Base-by-base conservation (phyloP, 1,140 invertebrate species). In the Stenopsyche tienmushanensis region DNA sequence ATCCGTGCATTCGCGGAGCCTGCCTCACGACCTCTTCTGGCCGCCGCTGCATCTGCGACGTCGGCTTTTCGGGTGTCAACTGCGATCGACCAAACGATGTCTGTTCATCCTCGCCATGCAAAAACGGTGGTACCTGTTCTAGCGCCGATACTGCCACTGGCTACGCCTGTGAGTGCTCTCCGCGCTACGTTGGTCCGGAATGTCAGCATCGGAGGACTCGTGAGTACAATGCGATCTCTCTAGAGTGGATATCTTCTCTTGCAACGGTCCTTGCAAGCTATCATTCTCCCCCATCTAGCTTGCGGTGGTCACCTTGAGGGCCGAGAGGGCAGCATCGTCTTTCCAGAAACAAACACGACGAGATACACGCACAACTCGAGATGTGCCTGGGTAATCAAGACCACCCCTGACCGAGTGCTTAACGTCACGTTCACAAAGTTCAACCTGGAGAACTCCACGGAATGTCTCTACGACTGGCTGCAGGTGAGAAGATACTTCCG, bases 381-480 rank as follows among this genome's bases (percentile, higher is more conserved):
- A 72, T 97, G 94, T 75, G 88, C 87, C 13, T 96, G 92, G 92
- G 79, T 86, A 0, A 88, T 97, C 42, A 74, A 81, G 17, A 88
- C 83, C 0, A 83, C 82, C 34, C 72, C 77, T 2, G 81, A 83
- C 1, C 84, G 87, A 77, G 89, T 93, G 23, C 74, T 95, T 8
- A 92, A 93, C 72, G 78, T 94, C 0, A 92, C 88, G 0, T 92
- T 94, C 74, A 83, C 79, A 17, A 79, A 79, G 67, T 93, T 94
- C 71, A 82, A 90, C 73, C 55, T 95, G 54, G 90, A 92, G 75
- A 71, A 77, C 10, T 78, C 83, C 1, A 72, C 72, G 0, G 77
- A 83, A 18, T 94, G 89, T 71, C 80, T 76, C 26, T 84, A 77
- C 65, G 89, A 91, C 72, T 92, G 85, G 78, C 73, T 92, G 2